These are phyloP conservation scores for Phoxinus dragarum DNA, from an alignment of 2,797 vertebrate genomes.

Conservation along the genomic window DNA sequence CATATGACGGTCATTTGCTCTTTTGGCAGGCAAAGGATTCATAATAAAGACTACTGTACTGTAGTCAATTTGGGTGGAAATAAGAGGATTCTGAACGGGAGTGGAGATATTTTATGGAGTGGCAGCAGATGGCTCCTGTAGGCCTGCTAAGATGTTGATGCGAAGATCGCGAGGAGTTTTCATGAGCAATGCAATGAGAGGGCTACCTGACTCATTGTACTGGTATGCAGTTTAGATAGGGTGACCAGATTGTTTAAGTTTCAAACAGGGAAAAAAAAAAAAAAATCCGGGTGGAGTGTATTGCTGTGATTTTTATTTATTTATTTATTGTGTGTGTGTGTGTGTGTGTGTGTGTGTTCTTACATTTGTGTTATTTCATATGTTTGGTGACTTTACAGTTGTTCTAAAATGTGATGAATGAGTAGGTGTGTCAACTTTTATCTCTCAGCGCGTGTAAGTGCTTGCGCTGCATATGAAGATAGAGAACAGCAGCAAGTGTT, in stretches of 20 bases:
- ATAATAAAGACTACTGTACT: constrained; percentile 46
- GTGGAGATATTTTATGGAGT: constrained; percentile 23
- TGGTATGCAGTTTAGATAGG: constrained; percentile 35
- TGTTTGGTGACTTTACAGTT: neutral
- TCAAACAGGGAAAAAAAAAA: constrained; percentile 21
- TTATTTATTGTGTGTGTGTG: too few species aligned
- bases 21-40: constrained; percentile 32
- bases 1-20: constrained; percentile 45
- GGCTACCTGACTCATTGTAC: constrained; percentile 37
- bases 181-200: neutral
- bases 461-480: neutral
- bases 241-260: constrained; percentile 20
- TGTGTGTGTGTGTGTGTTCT: neutral
- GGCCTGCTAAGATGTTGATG: constrained; percentile 22
- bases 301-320: neutral
- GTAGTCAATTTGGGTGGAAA: constrained; percentile 23
- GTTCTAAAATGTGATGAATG: constrained; percentile 12
- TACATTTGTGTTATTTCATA: neutral
- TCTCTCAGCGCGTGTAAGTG: neutral
- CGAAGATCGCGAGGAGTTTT: constrained; percentile 16
- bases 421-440: constrained; percentile 10
- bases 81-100: constrained; percentile 11
- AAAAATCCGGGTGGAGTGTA: neutral
- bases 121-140: constrained; percentile 43
- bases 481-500: constrained; percentile 7